A percentile compares a stretch with the other conserved stretches of the same genome.
Conservation (phyloP, 1,140 invertebrate species). For the Tetramorium alpestre region DNA sequence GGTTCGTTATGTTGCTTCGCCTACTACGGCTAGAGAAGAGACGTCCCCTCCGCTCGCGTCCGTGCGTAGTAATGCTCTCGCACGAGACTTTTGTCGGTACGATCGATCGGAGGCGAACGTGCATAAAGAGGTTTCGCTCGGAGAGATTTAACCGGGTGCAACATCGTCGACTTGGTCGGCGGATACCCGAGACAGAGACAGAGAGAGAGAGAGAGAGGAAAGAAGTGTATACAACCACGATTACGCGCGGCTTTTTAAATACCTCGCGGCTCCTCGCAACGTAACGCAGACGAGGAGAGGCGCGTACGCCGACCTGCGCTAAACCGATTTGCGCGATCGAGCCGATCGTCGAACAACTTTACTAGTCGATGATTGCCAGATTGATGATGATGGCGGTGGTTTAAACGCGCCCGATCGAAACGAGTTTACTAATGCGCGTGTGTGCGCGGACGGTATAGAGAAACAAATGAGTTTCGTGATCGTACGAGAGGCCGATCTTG, state of each 20-base stretch:
- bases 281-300: not conserved
- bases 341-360: conserved; percentile 27
- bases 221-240: conserved; percentile 33
- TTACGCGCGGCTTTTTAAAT: conserved; percentile 53
- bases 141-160: conserved; percentile 39
- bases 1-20: conserved; percentile 67
- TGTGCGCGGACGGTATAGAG: conserved; percentile 67
- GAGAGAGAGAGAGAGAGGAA: too few relatives aligned
- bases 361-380: conserved; percentile 39
- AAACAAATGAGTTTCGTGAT: conserved; percentile 77
- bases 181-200: conserved; percentile 14
- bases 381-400: conserved; percentile 38
- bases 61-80: conserved; percentile 64
- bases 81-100: conserved; percentile 64
- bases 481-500: conserved; percentile 76
- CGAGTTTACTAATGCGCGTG: conserved; percentile 65
- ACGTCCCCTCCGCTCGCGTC: not conserved
- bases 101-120: conserved; percentile 9
- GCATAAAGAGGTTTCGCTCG: conserved; percentile 26
- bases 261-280: conserved; percentile 16
- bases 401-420: conserved; percentile 62
- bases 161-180: not conserved
- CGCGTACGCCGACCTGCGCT: not conserved
- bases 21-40: conserved; percentile 30
- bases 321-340: conserved; percentile 29